Percentiles rank a stretch among this genome's conserved stretches.
These are phyloP conservation scores for Chitala chitala DNA, from an alignment of 2,113 vertebrate species.

Conservation along the genomic window DNA sequence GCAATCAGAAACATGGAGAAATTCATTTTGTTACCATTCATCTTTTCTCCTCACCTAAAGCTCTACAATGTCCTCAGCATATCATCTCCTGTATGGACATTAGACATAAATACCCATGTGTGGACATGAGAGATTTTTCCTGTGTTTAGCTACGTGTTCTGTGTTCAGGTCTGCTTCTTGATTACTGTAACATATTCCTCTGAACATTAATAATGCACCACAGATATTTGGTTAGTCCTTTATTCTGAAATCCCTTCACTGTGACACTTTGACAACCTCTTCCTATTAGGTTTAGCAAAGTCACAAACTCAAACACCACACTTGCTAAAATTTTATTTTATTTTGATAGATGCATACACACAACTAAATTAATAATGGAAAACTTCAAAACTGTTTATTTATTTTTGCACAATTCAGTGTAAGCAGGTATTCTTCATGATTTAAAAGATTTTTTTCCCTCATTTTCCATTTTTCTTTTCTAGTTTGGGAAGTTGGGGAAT, in stretches of 20 bases:
- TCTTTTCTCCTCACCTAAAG: too few species aligned
- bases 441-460: too few species aligned
- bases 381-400: too few species aligned
- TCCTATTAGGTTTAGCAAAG: slow-evolving; percentile 62
- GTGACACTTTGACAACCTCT: slow-evolving; percentile 60
- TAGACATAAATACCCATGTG: too few species aligned
- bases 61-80: too few species aligned
- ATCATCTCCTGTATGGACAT: slow-evolving; percentile 39
- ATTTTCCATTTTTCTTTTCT: too few species aligned
- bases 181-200: slow-evolving; percentile 50
- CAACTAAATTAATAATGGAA: background rate
- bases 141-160: slow-evolving; percentile 19
- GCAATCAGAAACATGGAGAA: too few species aligned
- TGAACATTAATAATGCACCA: slow-evolving; percentile 42
- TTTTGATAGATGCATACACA: too few species aligned
- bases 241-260: slow-evolving; percentile 47
- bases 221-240: slow-evolving; percentile 47
- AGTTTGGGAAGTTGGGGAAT: too few species aligned
- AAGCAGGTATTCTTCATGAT: too few species aligned
- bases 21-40: too few species aligned
- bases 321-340: slow-evolving; percentile 30
- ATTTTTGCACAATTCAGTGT: too few species aligned
- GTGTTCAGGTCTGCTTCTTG: slow-evolving; percentile 39
- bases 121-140: slow-evolving; percentile 28
- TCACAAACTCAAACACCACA: slow-evolving; percentile 56